phyloP scores from a whole-genome alignment of 2,888 invertebrate genomes.

The Chaetogeoica ovagalla region DNA sequence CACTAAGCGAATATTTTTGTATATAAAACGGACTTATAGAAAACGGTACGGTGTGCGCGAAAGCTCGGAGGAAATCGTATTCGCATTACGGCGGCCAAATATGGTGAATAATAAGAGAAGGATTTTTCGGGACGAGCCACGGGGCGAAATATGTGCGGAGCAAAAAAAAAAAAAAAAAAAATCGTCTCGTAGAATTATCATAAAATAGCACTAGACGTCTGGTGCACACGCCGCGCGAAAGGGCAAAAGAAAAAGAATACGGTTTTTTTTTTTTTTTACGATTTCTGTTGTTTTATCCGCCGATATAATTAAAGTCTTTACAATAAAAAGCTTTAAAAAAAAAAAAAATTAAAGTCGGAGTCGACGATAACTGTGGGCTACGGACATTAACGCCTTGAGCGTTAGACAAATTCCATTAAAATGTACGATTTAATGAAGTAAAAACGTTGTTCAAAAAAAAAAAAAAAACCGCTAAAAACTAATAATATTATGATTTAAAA shows the following conservation, averaged over 20 bases:
- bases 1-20: too few species aligned
- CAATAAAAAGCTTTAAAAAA: too few species aligned
- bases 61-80: conserved; percentile 27
- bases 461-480: too few species aligned
- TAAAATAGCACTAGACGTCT: conserved; percentile 39
- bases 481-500: too few species aligned
- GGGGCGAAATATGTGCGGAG: neutral
- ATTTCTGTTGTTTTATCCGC: neutral
- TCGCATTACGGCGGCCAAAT: conserved; percentile 42
- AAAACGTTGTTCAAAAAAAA: too few species aligned
- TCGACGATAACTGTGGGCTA: too few species aligned
- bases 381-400: too few species aligned
- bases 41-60: neutral
- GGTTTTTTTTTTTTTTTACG: conserved; percentile 10
- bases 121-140: conserved; percentile 23
- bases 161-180: too few species aligned
- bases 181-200: conserved; percentile 28
- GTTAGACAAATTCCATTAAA: too few species aligned
- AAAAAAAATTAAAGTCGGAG: too few species aligned
- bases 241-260: neutral
- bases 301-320: conserved; percentile 36
- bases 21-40: neutral
- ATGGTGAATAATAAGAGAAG: conserved; percentile 43
- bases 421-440: too few species aligned
- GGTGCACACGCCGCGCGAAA: neutral